Evolutionary conservation across 2,113 vertebrate genomes (phyloP).

Genomic region (Pleuronectes platessa): DNA sequence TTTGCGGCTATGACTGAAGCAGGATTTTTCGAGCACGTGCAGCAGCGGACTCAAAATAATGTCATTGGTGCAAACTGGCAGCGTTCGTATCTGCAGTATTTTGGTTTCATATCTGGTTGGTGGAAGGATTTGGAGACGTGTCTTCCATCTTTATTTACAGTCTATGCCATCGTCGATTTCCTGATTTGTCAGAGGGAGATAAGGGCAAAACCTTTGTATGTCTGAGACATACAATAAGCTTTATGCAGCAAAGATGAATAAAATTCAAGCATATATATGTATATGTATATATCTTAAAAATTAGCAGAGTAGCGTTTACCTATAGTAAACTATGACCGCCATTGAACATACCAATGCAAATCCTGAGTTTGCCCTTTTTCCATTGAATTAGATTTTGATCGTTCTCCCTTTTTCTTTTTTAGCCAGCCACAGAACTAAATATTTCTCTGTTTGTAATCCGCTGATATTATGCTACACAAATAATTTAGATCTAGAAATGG

Average conservation of each 20-base stretch:
- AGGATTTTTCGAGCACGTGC: too few species aligned
- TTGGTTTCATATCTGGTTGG: too few species aligned
- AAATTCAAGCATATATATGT: conserved; percentile 1
- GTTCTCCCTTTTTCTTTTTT: conserved; percentile 28
- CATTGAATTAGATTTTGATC: not conserved
- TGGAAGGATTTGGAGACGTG: too few species aligned
- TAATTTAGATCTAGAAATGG: not conserved
- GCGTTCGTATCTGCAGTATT: too few species aligned
- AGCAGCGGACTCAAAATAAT: too few species aligned
- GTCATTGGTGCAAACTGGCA: too few species aligned
- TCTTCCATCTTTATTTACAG: too few species aligned
- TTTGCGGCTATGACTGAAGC: too few species aligned
- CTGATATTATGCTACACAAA: not conserved
- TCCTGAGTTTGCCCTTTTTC: not conserved
- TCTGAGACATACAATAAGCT: conserved; percentile 14
- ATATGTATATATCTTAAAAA: not conserved
- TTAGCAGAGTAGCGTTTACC: conserved; percentile 31
- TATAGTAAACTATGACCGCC: conserved; percentile 1
- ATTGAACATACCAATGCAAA: conserved; percentile 18
- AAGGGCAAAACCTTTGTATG: conserved; percentile 7
- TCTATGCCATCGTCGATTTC: conserved; percentile 3
- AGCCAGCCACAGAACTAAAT: conserved; percentile 7
- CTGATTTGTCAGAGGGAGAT: conserved; percentile 2
- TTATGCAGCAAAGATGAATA: conserved; percentile 45
- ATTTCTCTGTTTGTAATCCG: conserved; percentile 1